Evolutionary conservation across 2,113 vertebrate species (phyloP), one percentile per base, ranked within the genome.

Genomic region (Rhinoptilus africanus): DNA sequence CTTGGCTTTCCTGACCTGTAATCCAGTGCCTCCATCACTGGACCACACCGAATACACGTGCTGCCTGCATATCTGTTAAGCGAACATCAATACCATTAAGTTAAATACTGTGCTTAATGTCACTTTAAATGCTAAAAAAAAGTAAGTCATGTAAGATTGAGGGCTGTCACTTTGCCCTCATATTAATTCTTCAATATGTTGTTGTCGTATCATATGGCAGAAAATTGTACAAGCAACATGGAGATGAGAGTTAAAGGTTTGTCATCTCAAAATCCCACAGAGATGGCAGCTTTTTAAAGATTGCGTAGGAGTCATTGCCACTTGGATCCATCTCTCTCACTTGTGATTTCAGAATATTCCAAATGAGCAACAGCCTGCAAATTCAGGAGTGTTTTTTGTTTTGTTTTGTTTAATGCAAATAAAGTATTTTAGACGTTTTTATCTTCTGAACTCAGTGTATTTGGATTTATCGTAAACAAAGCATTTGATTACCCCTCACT

Each of bases 361-460:
- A 93, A 89, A 72, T 91, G 94, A 94, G 77, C 87, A 95, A 56
- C 89, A 89, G 62, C 22, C 53, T 93, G 56, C 67, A 85, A 92
- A 89, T 75, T 78, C 48, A 62, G 30, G 57, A 75, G 73, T 18
- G 34, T 12, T 27, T 22, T 26, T 11, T 20, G 8, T 5, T 17
- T 2, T 41, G 5, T 3, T 20, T 66, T 73, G 62, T 64, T 28
- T 22, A 41, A 83, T 67, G 34, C 56, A 81, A 69, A 77, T 84
- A 2, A 76, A 24, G 21, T 72, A 24, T 64, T 91, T 73, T 43
- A 35, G 48, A 41, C 54, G 34, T 27, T 48, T 89, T 41, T 71
- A 8, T 34, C 13, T 73, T 92, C 81, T 79, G 37, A 80, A 23
- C 14, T 50, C 62, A 19, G 1, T 32, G 2, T 34, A 11, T 62